Base-by-base conservation (phyloP, 92 coral and sea anemone species). In the Phenganax marumi region DNA sequence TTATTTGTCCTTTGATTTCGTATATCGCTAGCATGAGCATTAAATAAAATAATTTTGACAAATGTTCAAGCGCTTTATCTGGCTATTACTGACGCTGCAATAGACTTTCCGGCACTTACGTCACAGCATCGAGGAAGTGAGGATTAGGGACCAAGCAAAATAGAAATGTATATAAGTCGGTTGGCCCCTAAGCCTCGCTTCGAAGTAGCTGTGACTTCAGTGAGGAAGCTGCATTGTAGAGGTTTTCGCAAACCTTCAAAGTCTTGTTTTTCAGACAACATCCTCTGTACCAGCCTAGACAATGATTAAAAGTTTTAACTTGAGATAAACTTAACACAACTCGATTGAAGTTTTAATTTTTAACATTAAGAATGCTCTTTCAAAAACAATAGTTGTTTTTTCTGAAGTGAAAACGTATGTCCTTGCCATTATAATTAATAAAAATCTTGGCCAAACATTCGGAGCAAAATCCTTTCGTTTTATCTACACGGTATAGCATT, bases 241-340 rank as follows among this genome's bases (percentile, higher is more conserved):
- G 46, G 8, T 23, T 12, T 24, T 43, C 23, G 71, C 17, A 25
- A 56, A 92, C 99, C 88, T 96, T 96, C 26, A 88, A 73, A 18
- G 95, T 68, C 70, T 92, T 96, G 76, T 91, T 92, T 48, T 97
- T 89, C 8, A 91, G 75, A 55, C 86, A 80, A 19, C 97, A 92
- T 9, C 99, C 99, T 7, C 92, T 84, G 87, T 91, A 96, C 99
- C 99, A 96, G 43, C 97, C 99, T 96, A 84, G 7, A 21, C n/a
- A 17, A 55, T 13, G 26, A 11, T 7, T 50, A 22, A 66, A 56
- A 14, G 63, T 56, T 56, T 56, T 56, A 33, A 33, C 43, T 33
- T 33, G 2, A 33, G 5, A 1, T 5, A 33, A 33, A 33, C 43
- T 33, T 1, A 33, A 33, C 43, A 1, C 5, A 33, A 33, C 43